Evolutionary conservation across 92 coral and sea anemone species (phyloP), one percentile per base, ranked within the genome.

Genomic region (Porites divaricata): DNA sequence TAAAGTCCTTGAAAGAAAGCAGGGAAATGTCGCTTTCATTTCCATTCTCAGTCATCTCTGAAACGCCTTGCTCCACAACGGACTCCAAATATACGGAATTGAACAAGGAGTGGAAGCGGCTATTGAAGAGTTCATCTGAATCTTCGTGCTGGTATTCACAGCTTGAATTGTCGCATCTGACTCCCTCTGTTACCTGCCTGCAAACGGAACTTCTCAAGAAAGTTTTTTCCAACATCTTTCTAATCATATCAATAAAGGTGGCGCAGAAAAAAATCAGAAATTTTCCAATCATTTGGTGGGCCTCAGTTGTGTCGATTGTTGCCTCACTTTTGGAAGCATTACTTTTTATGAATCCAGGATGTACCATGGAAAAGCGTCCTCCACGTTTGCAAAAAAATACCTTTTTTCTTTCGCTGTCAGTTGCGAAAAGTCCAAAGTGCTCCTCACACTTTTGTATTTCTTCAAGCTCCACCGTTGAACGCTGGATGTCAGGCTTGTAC

Each of bases 381-480:
- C 83, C 76, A 6, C 75, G 77, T 41, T 73, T 86, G 67, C 79
- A 57, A 19, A 67, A 74, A 24, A 24, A 90, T 22, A 57, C 50
- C 52, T 87, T 80, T n/a, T 54, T 5, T 15, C 26, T 41, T 9
- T 24, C 56, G 63, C 74, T 90, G n/a, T 74, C 89, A 12, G 85
- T 79, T 63, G 54, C 79, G 69, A 25, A 20, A 74, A 93, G 94
- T 23, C 97, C 97, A 83, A 93, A 93, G 89, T 76, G 78, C 59
- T 74, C 72, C 72, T 93, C 92, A 45, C 97, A 93, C 28, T 56
- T 63, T 26, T 75, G 11, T 15, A 93, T 58, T 85, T 28, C 74
- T 22, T 63, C 75, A 52, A 76, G 87, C n/a, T 89, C 90, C 35
- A 54, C 87, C 6, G 78, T 25, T 78, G 72, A 45, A 4, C 50